These are phyloP conservation scores for Euproctis similis DNA, from an alignment of 2,888 invertebrate genomes.

Conservation along the genomic window DNA sequence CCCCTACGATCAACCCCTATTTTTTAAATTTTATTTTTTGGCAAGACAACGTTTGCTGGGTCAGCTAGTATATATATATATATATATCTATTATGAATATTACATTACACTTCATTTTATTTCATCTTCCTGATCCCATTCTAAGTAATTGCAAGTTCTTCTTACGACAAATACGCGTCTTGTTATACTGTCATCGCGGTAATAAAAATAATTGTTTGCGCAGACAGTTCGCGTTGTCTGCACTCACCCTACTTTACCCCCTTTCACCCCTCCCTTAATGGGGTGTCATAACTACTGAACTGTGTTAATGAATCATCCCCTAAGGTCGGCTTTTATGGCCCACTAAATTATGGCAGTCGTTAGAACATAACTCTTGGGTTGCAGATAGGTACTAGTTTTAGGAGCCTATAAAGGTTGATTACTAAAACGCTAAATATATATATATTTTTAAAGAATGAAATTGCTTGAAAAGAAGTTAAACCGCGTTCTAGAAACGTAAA, in stretches of 20 bases:
- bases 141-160: not conserved
- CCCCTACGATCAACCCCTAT: no score
- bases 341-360: slow-evolving; percentile 33
- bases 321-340: slow-evolving; percentile 34
- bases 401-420: slow-evolving; percentile 28
- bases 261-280: slow-evolving; percentile 28
- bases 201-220: slow-evolving; percentile 1
- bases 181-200: not conserved
- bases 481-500: no score
- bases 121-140: no score
- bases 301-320: slow-evolving; percentile 37
- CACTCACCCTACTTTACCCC: no score
- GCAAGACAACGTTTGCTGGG: no score
- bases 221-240: slow-evolving; percentile 2
- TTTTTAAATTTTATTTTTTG: no score
- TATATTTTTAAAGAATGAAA: no score
- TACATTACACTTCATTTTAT: no score
- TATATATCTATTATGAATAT: no score
- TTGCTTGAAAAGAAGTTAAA: no score
- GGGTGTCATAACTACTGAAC: slow-evolving; percentile 40
- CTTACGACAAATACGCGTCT: not conserved
- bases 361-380: slow-evolving; percentile 24
- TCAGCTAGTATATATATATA: no score
- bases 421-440: slow-evolving; percentile 6
- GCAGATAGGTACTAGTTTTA: slow-evolving; percentile 26